Conservation (phyloP, 2,113 vertebrate genomes). For the Columba janthina region DNA sequence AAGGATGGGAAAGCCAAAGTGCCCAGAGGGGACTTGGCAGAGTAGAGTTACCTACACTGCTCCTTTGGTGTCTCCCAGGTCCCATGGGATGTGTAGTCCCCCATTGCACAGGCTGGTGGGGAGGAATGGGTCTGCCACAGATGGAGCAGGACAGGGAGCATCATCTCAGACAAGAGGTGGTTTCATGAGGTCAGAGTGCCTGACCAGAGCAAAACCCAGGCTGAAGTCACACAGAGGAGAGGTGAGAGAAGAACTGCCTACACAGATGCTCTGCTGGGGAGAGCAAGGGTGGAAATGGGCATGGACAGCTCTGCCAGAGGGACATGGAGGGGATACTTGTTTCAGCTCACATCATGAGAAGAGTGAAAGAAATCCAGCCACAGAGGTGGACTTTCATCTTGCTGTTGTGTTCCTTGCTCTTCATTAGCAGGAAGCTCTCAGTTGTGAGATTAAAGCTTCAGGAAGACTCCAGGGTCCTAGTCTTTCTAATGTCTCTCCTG, state of each 20-base stretch:
- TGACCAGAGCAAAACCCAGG: background rate
- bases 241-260: background rate
- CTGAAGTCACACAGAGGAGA: background rate
- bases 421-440: background rate
- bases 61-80: background rate
- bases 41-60: background rate
- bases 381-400: background rate
- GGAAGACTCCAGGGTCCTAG: background rate
- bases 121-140: background rate
- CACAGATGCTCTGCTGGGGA: background rate
- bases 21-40: background rate
- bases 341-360: background rate
- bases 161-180: background rate
- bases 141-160: background rate
- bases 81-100: background rate
- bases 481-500: background rate
- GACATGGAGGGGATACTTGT: background rate
- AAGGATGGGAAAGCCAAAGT: background rate
- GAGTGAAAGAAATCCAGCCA: background rate
- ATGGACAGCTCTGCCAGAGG: background rate
- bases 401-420: background rate
- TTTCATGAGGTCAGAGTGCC: background rate
- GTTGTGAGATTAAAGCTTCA: background rate
- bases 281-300: background rate
- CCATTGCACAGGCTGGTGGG: accelerated